Percentiles rank a stretch among this genome's conserved stretches.
These are phyloP conservation scores for Coregonus suidteri DNA, from an alignment of 2,797 vertebrate species.

Conservation along the genomic window DNA sequence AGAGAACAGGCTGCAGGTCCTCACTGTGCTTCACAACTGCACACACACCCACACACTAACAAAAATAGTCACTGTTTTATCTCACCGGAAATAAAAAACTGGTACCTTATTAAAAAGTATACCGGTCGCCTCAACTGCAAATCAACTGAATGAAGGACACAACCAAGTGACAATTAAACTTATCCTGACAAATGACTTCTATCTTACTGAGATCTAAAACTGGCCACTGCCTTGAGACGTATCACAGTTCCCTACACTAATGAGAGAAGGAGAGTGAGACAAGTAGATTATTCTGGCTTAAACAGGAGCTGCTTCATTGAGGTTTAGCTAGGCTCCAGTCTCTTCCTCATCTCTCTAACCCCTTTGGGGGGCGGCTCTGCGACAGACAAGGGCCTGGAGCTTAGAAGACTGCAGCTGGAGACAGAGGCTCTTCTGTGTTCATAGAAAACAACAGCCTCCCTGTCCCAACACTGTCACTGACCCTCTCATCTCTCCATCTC, in stretches of 20 bases:
- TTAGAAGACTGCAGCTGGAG: conserved; percentile 61
- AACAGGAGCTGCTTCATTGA: too few species aligned
- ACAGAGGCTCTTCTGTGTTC: conserved; percentile 62
- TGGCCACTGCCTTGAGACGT: too few species aligned
- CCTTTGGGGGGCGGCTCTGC: conserved; percentile 44
- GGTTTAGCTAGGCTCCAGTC: too few species aligned
- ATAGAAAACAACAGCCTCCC: conserved; percentile 61
- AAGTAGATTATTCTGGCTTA: background rate
- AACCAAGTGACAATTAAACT: background rate
- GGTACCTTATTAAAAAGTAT: conserved; percentile 10
- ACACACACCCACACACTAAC: background rate
- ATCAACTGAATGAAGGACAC: conserved; percentile 17
- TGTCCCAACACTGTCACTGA: conserved; percentile 47
- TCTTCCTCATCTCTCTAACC: background rate
- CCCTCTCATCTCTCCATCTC: conserved; percentile 40
- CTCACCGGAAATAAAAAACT: too few species aligned
- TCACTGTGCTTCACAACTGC: background rate
- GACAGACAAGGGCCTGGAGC: conserved; percentile 28
- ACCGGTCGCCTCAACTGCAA: conserved; percentile 37
- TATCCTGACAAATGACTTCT: conserved; percentile 35
- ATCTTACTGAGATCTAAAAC: conserved; percentile 35
- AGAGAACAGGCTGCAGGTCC: conserved; percentile 1
- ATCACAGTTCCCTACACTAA: conserved; percentile 43
- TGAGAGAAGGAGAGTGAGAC: conserved; percentile 24
- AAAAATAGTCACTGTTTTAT: conserved; percentile 11